Percentiles rank a stretch among this genome's conserved stretches.
Evolutionary conservation across 23 tunicate genomes (phyloP).

Genomic region (Halocynthia roretzi): DNA sequence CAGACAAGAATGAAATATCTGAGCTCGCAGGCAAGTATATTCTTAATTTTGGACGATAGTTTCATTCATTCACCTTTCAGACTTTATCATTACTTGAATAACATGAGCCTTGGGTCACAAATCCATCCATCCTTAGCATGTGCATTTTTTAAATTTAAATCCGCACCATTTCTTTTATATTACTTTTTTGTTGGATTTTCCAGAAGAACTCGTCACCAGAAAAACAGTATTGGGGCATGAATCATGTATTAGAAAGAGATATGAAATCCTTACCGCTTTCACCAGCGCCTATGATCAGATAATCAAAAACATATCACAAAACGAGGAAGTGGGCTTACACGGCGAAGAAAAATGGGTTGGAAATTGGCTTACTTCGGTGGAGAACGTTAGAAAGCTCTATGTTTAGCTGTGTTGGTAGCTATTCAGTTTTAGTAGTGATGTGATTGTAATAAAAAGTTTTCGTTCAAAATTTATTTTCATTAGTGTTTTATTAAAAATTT

Average conservation of each 20-base stretch:
- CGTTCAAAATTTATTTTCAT: no score
- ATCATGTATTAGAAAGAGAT: conserved; percentile 27
- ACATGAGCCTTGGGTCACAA: not conserved
- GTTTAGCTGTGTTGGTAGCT: not conserved
- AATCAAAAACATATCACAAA: conserved; percentile 14
- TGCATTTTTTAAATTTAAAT: no score
- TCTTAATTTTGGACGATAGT: not conserved
- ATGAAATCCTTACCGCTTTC: conserved; percentile 33
- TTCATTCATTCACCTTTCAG: not conserved
- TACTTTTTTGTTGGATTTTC: not conserved
- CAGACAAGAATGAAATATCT: conserved; percentile 4
- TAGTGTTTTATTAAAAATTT: no score
- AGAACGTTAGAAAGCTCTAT: conserved; percentile 43
- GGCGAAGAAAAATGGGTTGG: conserved; percentile 50
- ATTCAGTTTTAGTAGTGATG: no score
- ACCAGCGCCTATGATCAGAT: conserved; percentile 17
- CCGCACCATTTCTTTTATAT: no score
- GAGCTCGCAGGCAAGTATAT: conserved; percentile 12
- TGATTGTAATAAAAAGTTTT: no score
- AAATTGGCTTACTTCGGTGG: conserved; percentile 62
- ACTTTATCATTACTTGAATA: not conserved
- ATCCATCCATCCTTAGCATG: no score
- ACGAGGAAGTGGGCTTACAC: conserved; percentile 7
- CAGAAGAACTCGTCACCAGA: conserved; percentile 15
- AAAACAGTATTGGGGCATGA: conserved; percentile 67